Evolutionary conservation across 2,113 vertebrate genomes (phyloP).

Genomic region (Danionella cerebrum): DNA sequence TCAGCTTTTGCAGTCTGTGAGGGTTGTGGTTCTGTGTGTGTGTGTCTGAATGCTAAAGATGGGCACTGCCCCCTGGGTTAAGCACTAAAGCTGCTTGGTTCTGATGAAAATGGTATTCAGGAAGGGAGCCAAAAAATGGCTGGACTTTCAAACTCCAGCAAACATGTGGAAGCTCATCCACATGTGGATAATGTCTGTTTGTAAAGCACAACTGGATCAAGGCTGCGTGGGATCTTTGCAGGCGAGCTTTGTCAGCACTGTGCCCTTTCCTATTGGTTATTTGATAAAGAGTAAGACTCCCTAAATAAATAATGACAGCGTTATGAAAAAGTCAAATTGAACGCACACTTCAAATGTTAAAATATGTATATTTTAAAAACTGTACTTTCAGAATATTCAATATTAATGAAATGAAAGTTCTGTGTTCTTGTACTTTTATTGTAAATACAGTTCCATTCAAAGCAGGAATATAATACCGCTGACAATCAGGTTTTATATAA

Average conservation of each 20-base stretch:
- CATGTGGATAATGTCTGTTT: constrained; percentile 15
- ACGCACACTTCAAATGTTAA: neutral
- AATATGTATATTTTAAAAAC: neutral
- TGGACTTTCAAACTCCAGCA: constrained; percentile 44
- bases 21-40: constrained; percentile 6
- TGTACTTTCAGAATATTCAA: neutral
- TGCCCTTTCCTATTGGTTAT: neutral
- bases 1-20: constrained; percentile 29
- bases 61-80: constrained; percentile 47
- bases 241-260: neutral
- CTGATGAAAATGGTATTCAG: constrained; percentile 60
- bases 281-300: neutral
- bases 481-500: too few species aligned
- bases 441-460: too few species aligned
- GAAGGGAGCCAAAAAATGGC: constrained; percentile 57
- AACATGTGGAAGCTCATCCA: constrained; percentile 39
- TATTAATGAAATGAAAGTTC: neutral
- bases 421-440: neutral
- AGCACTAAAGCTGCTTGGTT: constrained; percentile 68
- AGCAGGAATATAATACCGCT: too few species aligned
- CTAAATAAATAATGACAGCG: neutral
- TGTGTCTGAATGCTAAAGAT: constrained; percentile 31
- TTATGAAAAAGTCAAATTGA: neutral
- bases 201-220: too few species aligned
- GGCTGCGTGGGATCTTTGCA: too few species aligned